Base-by-base conservation (phyloP, 2,113 vertebrate genomes). In the Neogale vison region DNA sequence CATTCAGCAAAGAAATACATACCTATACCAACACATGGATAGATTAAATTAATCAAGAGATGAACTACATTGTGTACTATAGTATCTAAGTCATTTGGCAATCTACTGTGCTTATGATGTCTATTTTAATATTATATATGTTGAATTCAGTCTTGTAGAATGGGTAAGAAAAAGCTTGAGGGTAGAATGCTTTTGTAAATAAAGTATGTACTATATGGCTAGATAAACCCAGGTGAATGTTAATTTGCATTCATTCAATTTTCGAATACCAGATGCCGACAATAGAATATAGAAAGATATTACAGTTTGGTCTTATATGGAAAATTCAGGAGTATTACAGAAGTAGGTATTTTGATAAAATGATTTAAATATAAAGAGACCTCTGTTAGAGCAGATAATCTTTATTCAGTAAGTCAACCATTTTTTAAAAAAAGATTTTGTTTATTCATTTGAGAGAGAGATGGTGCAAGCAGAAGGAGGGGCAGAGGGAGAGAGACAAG, bases 21-120 rank as follows among this genome's bases (percentile, higher is more conserved):
- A 93, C 59, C 15, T 79, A 63, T 84, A 61, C 67, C 24, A 90
- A 79, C 29, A 93, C 79, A 34, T 50, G 20, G 55, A 83, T 3
- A 92, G 23, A 92, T 88, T 95, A 95, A 96, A 55, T 67, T n/a
- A 86, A 92, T 93, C 59, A 83, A 81, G 80, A 79, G 42, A 94
- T 69, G 39, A 87, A 89, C 79, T 63, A 81, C 3, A 81, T 20
- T 34, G 26, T 93, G 31, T 69, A 52, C 2, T 81, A 39, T 8
- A 50, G 13, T 77, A 90, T 29, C 23, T 89, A 89, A 85, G 15
- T 52, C 34, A 86, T 61, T 94, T 82, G 39, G 4, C 36, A 83
- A 65, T 86, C 65, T 91, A 39, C 39, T 15, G 65, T 47, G 13
- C 20, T 90, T 69, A 50, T 36, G 39, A 74, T 67, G 4, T 42